Conservation (phyloP, 2,888 invertebrate genomes). For the Hydriomena furcata region DNA sequence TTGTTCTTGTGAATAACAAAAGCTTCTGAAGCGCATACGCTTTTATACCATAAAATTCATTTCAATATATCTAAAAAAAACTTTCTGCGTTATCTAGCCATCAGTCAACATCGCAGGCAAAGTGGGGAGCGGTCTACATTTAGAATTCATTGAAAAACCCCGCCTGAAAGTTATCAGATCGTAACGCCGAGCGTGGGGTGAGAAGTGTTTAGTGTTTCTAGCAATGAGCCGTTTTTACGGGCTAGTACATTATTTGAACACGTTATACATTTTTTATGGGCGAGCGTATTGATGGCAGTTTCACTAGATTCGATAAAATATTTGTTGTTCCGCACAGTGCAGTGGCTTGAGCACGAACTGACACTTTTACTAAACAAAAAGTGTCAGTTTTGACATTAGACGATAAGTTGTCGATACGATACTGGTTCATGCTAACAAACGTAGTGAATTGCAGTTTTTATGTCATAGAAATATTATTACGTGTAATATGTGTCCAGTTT, state of each 20-base stretch:
- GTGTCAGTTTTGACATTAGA: no score
- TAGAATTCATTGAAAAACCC: slow-evolving; percentile 84
- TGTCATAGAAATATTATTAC: no score
- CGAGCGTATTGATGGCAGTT: not conserved
- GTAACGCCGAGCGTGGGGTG: slow-evolving; percentile 38
- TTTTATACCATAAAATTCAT: slow-evolving; percentile 3
- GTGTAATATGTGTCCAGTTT: no score
- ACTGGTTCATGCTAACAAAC: no score
- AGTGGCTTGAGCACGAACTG: no score
- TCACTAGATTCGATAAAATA: not conserved
- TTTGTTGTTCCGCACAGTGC: no score
- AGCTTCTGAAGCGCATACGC: not conserved
- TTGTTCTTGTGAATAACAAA: not conserved
- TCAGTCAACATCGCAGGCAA: slow-evolving; percentile 23
- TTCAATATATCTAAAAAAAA: slow-evolving; percentile 10
- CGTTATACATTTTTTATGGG: slow-evolving; percentile 7
- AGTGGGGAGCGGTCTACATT: slow-evolving; percentile 51
- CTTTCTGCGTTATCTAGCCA: slow-evolving; percentile 15
- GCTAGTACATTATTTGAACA: slow-evolving; percentile 14
- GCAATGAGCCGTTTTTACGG: slow-evolving; percentile 12
- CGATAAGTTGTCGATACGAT: no score
- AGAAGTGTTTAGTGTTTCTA: slow-evolving; percentile 26
- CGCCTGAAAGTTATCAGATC: slow-evolving; percentile 80
- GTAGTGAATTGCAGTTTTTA: no score
- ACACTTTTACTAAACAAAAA: no score